Evolutionary conservation across 2,113 vertebrate genomes (phyloP).

Genomic region (Hassar affinis): DNA sequence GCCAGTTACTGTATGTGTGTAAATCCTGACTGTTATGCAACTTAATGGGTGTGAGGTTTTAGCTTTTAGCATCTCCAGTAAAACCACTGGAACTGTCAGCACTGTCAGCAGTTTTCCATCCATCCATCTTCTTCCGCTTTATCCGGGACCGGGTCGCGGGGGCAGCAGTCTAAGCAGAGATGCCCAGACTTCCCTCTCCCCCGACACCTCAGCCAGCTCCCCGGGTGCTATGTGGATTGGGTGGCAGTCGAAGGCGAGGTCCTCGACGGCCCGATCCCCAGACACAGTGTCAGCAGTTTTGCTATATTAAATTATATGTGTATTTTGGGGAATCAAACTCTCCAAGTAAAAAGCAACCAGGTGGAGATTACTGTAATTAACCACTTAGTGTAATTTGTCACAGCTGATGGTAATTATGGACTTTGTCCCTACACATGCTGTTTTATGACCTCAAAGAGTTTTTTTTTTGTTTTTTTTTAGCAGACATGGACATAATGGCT

Average conservation of each 20-base stretch:
- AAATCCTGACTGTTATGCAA: neutral
- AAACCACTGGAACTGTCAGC: neutral
- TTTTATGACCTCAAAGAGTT: neutral
- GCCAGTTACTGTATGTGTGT: neutral
- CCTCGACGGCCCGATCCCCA: no score
- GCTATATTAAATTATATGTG: neutral
- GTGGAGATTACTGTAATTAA: conserved; percentile 3
- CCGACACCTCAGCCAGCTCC: no score
- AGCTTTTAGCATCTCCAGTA: neutral
- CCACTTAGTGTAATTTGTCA: neutral
- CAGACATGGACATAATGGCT: neutral
- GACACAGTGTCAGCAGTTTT: no score
- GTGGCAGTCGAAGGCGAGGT: no score
- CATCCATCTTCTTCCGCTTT: no score
- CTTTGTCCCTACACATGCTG: neutral
- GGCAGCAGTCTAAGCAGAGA: no score
- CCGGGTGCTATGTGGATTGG: no score
- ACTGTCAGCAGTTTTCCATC: no score
- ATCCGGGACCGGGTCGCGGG: no score
- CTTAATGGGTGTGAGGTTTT: neutral
- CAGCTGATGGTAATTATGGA: conserved; percentile 2
- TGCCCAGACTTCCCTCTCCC: no score
- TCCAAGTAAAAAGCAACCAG: neutral
- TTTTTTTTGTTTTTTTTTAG: neutral
- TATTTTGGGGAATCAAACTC: neutral